phyloP scores from a whole-genome alignment of 2,888 invertebrate species.

The Eugnorisma glareosa region DNA sequence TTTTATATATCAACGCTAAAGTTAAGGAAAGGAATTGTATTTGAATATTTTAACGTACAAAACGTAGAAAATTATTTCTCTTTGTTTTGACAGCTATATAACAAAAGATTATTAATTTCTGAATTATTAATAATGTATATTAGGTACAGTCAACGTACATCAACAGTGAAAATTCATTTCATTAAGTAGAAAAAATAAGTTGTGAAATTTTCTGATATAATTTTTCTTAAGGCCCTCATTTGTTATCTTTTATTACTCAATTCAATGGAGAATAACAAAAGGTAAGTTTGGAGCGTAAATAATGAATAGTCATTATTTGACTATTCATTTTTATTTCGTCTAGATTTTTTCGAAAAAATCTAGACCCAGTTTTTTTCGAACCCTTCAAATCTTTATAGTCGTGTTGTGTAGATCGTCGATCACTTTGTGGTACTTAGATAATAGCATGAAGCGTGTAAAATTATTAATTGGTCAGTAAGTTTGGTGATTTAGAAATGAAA shows the following conservation, averaged over 20 bases:
- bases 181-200: neutral
- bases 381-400: neutral
- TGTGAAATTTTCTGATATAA: constrained; percentile 2
- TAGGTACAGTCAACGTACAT: neutral
- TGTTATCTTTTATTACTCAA: constrained; percentile 35
- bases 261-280: constrained; percentile 25
- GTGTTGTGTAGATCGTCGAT: constrained; percentile 25
- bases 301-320: no score
- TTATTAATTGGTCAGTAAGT: neutral
- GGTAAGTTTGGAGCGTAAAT: neutral
- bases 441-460: neutral
- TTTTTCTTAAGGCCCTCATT: constrained; percentile 15
- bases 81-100: neutral
- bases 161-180: constrained; percentile 4
- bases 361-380: constrained; percentile 3
- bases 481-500: neutral
- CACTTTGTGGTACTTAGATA: neutral
- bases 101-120: neutral
- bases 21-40: neutral
- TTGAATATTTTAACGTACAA: neutral
- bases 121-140: neutral
- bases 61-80: neutral
- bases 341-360: no score
- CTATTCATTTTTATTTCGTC: no score
- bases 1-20: neutral